These are phyloP conservation scores for Laticauda laticaudata DNA, from an alignment of 2,113 vertebrate genomes.

Conservation along the genomic window DNA sequence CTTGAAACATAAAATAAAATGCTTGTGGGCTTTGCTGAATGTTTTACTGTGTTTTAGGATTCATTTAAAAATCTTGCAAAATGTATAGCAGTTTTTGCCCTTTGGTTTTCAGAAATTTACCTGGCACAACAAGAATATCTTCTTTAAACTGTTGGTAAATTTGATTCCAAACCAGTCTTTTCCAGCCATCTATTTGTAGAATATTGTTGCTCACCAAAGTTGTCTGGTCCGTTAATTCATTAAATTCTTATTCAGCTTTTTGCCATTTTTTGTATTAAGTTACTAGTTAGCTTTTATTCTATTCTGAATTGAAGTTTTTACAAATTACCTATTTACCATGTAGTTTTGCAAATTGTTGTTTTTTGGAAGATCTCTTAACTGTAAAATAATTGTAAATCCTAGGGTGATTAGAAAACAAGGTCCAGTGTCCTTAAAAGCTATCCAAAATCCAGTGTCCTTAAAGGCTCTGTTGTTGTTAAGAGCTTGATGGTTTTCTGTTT, in stretches of 20 bases:
- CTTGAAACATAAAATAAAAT: conserved; percentile 6
- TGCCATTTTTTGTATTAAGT: neutral
- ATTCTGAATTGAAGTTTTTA: neutral
- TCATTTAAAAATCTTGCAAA: accelerated
- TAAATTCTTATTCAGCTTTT: neutral
- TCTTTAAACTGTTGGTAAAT: conserved; percentile 17
- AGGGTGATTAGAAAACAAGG: neutral
- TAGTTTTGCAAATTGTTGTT: neutral
- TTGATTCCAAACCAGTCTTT: neutral
- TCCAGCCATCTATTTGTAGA: neutral
- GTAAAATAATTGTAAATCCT: neutral
- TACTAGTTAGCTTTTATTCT: neutral
- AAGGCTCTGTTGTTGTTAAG: neutral
- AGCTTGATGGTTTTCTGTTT: neutral
- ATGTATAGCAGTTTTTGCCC: neutral
- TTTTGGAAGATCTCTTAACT: neutral
- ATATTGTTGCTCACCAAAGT: neutral
- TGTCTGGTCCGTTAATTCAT: neutral
- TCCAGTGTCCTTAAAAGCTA: neutral
- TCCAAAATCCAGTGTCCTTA: neutral
- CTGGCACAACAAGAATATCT: neutral
- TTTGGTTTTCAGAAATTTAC: neutral
- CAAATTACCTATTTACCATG: neutral
- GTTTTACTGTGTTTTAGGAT: neutral
- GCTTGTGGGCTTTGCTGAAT: neutral